A percentile compares a stretch with the other conserved stretches of the same genome.
Conservation (phyloP, 2,113 vertebrate genomes). For the Eptesicus fuscus region DNA sequence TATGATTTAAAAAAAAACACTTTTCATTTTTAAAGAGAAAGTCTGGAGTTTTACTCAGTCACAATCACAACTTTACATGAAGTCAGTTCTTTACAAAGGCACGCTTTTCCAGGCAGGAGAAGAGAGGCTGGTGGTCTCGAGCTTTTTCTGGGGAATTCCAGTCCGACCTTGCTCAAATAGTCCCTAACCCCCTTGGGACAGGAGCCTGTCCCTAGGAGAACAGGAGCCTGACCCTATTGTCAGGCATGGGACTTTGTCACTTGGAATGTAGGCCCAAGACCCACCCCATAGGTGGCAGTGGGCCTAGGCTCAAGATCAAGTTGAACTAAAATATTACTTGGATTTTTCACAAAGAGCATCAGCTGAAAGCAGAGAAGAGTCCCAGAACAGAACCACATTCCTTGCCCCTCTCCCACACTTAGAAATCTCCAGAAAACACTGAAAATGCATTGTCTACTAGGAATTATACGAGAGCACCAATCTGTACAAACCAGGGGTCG, state of each 20-base stretch:
- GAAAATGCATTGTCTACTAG: slow-evolving; percentile 79
- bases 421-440: slow-evolving; percentile 75
- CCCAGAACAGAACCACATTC: background rate
- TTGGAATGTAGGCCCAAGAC: background rate
- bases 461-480: slow-evolving; percentile 79
- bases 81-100: slow-evolving; percentile 13
- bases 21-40: slow-evolving; percentile 49
- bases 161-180: background rate
- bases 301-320: slow-evolving; percentile 6
- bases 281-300: background rate
- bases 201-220: background rate
- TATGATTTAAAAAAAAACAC: background rate
- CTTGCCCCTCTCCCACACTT: background rate
- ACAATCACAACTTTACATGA: slow-evolving; percentile 25
- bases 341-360: background rate
- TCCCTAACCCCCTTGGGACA: background rate
- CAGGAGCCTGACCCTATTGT: background rate
- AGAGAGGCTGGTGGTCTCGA: background rate
- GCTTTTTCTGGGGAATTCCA: background rate
- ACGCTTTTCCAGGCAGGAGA: slow-evolving; percentile 20
- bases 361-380: background rate
- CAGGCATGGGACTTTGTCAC: background rate
- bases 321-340: background rate
- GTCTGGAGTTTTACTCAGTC: slow-evolving; percentile 61
- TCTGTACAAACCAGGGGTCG: slow-evolving; percentile 71